These are phyloP conservation scores for Saguinus midas DNA, from an alignment of 2,113 vertebrate species.

Conservation along the genomic window DNA sequence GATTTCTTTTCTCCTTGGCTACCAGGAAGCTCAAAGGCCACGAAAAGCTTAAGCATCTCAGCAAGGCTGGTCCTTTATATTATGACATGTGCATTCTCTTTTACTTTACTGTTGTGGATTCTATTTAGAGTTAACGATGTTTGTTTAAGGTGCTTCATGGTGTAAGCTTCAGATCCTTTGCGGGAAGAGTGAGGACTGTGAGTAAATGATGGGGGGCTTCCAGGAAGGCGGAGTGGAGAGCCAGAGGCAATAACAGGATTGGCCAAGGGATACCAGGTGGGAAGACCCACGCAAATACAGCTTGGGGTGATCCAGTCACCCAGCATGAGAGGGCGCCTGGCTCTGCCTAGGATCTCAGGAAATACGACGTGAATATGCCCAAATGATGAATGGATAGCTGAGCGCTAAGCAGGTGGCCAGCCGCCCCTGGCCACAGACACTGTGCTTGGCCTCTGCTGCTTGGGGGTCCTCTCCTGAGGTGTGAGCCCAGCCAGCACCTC, in stretches of 20 bases:
- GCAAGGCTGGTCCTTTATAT: background rate
- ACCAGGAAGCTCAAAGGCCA: constrained; percentile 18
- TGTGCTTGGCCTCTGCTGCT: accelerated
- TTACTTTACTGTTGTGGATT: background rate
- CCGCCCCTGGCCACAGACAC: accelerated
- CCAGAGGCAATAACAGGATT: accelerated
- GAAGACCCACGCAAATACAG: background rate
- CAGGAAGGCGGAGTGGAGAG: background rate
- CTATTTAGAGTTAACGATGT: background rate
- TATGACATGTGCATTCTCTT: accelerated
- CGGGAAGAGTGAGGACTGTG: background rate
- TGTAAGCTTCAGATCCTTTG: background rate
- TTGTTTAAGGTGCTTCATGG: background rate
- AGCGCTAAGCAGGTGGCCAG: accelerated
- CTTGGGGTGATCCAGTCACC: accelerated
- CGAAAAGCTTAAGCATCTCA: background rate
- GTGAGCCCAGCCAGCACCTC: background rate
- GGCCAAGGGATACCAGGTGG: background rate
- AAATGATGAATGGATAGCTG: accelerated
- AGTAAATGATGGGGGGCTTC: background rate
- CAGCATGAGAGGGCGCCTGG: accelerated
- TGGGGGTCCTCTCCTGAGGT: background rate
- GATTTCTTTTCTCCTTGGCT: background rate
- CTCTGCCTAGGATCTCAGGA: accelerated
- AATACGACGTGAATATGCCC: accelerated